Conservation (phyloP, 1,140 invertebrate species). For the Acyrthosiphon pisum region DNA sequence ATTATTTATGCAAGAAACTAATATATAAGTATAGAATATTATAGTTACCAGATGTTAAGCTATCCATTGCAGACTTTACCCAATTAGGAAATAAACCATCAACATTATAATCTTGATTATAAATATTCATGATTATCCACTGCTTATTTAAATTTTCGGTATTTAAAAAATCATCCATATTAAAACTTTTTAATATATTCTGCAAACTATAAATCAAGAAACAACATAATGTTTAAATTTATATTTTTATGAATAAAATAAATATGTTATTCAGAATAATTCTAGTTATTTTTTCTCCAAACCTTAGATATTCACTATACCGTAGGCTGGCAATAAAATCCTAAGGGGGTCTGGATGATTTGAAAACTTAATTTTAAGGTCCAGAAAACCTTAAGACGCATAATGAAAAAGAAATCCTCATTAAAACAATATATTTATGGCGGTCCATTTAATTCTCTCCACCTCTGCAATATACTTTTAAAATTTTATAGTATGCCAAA, state of each 20-base stretch:
- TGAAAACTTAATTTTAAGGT: too few species aligned
- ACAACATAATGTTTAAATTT: background rate
- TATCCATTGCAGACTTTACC: constrained; percentile 52
- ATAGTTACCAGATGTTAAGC: constrained; percentile 38
- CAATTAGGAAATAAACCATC: constrained; percentile 51
- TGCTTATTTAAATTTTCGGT: constrained; percentile 51
- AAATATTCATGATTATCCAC: constrained; percentile 54
- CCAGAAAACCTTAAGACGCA: too few species aligned
- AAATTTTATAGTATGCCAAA: too few species aligned
- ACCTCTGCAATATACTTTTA: too few species aligned
- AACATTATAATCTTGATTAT: constrained; percentile 40
- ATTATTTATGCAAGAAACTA: background rate
- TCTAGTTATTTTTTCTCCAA: background rate
- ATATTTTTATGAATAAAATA: background rate
- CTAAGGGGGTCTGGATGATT: too few species aligned
- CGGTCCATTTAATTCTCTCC: too few species aligned
- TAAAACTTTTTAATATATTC: constrained; percentile 44
- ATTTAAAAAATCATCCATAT: constrained; percentile 54
- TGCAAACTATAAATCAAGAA: constrained; percentile 28
- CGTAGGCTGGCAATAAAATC: too few species aligned
- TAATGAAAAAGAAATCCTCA: too few species aligned
- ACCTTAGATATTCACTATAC: background rate
- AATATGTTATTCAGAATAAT: background rate
- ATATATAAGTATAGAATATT: background rate
- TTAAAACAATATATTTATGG: too few species aligned